Percentiles rank a stretch among this genome's conserved stretches.
phyloP scores from a whole-genome alignment of 2,797 vertebrate species.

The Rhynchonycteris naso region DNA sequence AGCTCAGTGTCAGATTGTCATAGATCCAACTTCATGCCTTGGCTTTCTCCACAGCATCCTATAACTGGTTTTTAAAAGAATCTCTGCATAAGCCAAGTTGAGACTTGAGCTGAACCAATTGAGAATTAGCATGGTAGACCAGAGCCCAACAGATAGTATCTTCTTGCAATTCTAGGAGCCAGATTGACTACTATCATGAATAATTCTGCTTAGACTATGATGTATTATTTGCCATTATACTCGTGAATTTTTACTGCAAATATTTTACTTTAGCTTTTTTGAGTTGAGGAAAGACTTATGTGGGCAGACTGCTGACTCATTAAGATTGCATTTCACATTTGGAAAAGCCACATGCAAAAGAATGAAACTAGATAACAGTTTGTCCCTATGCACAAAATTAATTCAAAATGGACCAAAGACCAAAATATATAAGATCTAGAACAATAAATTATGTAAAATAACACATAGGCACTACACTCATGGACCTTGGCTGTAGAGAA shows the following conservation, averaged over 20 bases:
- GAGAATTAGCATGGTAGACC: background rate
- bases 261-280: conserved; percentile 28
- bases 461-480: no score
- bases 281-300: background rate
- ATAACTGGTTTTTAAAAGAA: background rate
- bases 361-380: no score
- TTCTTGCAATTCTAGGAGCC: background rate
- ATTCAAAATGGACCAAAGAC: no score
- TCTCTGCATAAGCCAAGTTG: background rate
- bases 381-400: no score
- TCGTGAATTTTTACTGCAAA: background rate
- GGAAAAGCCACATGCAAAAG: no score
- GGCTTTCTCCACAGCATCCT: background rate
- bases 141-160: background rate
- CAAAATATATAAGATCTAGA: no score
- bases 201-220: background rate
- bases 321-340: background rate
- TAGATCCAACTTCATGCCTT: background rate
- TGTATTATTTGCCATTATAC: background rate
- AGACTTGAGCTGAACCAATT: background rate
- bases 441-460: no score
- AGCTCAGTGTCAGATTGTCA: background rate
- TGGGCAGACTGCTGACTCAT: background rate
- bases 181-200: background rate
- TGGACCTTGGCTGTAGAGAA: no score